Percentiles rank a stretch among this genome's conserved stretches.
phyloP scores from a whole-genome alignment of 1,140 invertebrate species.

The Drosophila mojavensis region DNA sequence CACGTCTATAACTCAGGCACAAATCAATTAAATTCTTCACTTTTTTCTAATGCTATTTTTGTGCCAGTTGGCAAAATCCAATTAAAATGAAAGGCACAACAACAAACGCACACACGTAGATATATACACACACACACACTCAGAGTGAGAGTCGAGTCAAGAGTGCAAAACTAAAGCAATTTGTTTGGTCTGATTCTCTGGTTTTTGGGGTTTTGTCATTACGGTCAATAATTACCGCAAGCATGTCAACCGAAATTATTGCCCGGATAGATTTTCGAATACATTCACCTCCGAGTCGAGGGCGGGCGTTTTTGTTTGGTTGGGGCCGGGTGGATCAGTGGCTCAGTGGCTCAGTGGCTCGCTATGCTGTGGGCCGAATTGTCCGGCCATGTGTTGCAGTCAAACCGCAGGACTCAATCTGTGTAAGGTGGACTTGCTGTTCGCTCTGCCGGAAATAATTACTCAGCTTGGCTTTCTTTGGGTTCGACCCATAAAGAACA shows the following conservation, averaged over 20 bases:
- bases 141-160: conserved; percentile 21
- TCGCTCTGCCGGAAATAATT: conserved; percentile 76
- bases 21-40: conserved; percentile 44
- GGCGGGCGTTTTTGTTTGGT: not conserved
- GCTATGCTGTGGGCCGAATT: conserved; percentile 66
- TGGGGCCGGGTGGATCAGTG: not conserved
- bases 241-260: conserved; percentile 81
- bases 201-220: conserved; percentile 73
- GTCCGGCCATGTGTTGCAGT: conserved; percentile 80
- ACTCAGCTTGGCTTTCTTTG: conserved; percentile 76
- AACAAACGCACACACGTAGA: not conserved
- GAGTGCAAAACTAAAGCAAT: conserved; percentile 68
- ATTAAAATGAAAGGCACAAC: conserved; percentile 50
- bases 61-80: conserved; percentile 51
- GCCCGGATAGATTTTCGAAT: conserved; percentile 73
- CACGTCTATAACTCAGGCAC: conserved; percentile 16
- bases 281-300: conserved; percentile 1
- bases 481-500: conserved; percentile 23
- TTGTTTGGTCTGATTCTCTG: conserved; percentile 50
- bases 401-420: conserved; percentile 61
- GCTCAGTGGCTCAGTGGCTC: conserved; percentile 33
- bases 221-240: conserved; percentile 82
- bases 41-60: conserved; percentile 33
- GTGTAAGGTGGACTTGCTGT: conserved; percentile 5
- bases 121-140: conserved; percentile 15